Conservation (phyloP, 2,888 invertebrate genomes). For the Cetonia aurata region DNA sequence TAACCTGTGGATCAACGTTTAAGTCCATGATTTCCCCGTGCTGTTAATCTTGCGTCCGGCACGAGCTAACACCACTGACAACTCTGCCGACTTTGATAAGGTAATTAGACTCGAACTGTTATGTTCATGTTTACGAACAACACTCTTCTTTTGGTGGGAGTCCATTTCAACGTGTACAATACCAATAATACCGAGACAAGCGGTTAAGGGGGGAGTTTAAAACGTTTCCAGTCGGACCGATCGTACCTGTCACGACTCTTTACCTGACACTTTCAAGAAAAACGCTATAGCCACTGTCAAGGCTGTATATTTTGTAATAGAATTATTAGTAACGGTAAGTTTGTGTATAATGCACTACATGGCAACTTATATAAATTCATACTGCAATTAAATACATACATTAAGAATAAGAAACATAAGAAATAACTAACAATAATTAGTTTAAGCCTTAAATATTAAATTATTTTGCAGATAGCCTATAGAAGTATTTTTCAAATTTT, state of each 20-base stretch:
- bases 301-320: background rate
- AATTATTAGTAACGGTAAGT: too few species aligned
- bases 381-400: too few species aligned
- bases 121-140: slow-evolving; percentile 4
- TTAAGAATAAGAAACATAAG: too few species aligned
- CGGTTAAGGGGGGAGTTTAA: background rate
- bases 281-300: slow-evolving; percentile 18
- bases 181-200: background rate
- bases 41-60: slow-evolving; percentile 7
- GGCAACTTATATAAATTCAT: too few species aligned
- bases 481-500: too few species aligned
- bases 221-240: background rate
- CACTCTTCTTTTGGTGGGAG: slow-evolving; percentile 19
- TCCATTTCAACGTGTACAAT: background rate
- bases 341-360: background rate
- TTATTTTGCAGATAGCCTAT: too few species aligned
- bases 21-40: background rate
- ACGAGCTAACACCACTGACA: slow-evolving; percentile 24
- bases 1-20: slow-evolving; percentile 3
- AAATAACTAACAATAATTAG: too few species aligned
- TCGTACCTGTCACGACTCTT: slow-evolving; percentile 23
- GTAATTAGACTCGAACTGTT: slow-evolving; percentile 29
- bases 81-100: slow-evolving; percentile 17
- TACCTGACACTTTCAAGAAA: slow-evolving; percentile 3
- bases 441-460: too few species aligned